A percentile compares a stretch with the other conserved stretches of the same genome.
Conservation (phyloP, 2,113 vertebrate species). For the Craseonycteris thonglongyai region DNA sequence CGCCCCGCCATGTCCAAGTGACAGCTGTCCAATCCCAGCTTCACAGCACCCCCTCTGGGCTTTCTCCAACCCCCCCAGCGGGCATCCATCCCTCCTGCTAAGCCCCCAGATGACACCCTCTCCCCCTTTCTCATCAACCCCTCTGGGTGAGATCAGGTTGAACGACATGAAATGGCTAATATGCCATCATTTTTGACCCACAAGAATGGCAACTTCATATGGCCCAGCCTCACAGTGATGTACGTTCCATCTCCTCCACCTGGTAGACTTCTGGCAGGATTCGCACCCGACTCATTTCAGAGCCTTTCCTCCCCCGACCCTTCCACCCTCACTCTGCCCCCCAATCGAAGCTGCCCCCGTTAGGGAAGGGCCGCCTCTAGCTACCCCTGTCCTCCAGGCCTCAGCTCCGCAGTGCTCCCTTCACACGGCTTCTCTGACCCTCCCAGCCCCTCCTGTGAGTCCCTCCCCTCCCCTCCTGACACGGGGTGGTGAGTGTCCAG, state of each 20-base stretch:
- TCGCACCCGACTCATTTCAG: background rate
- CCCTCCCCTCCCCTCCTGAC: background rate
- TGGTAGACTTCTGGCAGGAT: background rate
- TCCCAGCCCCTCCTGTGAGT: accelerated
- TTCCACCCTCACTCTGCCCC: too few relatives aligned
- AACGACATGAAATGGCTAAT: accelerated
- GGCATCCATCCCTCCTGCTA: background rate
- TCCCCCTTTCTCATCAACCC: accelerated
- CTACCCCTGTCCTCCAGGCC: background rate
- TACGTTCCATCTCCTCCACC: accelerated
- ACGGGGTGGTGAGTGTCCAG: background rate
- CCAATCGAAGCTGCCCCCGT: accelerated
- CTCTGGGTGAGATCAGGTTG: accelerated
- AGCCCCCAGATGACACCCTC: accelerated
- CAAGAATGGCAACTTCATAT: accelerated
- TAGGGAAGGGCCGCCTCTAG: too few relatives aligned
- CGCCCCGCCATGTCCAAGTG: background rate
- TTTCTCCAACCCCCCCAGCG: accelerated
- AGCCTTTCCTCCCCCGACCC: background rate
- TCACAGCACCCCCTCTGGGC: accelerated
- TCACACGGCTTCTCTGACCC: background rate
- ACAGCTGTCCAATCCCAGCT: accelerated
- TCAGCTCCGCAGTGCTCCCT: background rate
- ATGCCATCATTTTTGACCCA: background rate
- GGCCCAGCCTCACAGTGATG: background rate